phyloP scores from a whole-genome alignment of 2,797 vertebrate species.

The Vultur gryphus region DNA sequence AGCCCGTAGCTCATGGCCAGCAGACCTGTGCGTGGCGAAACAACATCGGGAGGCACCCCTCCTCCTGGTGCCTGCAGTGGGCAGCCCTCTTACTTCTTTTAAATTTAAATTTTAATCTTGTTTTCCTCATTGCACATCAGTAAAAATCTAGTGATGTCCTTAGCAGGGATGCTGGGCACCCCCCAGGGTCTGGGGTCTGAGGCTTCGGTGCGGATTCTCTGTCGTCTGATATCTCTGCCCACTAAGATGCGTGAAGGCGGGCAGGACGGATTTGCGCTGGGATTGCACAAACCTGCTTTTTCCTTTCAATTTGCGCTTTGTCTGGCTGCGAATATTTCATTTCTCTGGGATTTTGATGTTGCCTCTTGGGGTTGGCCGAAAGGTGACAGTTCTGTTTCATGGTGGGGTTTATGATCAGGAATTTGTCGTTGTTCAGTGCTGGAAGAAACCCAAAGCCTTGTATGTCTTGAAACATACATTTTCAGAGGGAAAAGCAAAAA shows the following conservation, averaged over 20 bases:
- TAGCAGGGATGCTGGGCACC: neutral
- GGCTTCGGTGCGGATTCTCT: neutral
- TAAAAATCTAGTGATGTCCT: neutral
- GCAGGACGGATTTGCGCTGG: neutral
- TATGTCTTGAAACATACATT: neutral
- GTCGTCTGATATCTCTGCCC: neutral
- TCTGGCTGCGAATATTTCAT: neutral
- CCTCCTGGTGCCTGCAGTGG: neutral
- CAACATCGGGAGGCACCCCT: neutral
- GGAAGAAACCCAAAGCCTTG: neutral
- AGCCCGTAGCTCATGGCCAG: neutral
- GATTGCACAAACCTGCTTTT: neutral
- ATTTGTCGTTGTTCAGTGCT: neutral
- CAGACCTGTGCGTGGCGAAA: neutral
- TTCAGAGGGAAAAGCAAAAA: neutral
- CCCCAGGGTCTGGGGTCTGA: neutral
- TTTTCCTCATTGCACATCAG: neutral
- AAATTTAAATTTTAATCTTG: neutral
- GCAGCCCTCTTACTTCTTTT: neutral
- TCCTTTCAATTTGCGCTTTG: neutral
- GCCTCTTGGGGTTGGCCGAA: neutral
- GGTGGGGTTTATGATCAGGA: neutral
- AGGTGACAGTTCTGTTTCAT: neutral
- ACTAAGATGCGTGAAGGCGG: accelerated
- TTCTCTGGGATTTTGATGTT: neutral